Evolutionary conservation across 2,797 vertebrate species (phyloP).

Genomic region (Pseudochaenichthys georgianus): DNA sequence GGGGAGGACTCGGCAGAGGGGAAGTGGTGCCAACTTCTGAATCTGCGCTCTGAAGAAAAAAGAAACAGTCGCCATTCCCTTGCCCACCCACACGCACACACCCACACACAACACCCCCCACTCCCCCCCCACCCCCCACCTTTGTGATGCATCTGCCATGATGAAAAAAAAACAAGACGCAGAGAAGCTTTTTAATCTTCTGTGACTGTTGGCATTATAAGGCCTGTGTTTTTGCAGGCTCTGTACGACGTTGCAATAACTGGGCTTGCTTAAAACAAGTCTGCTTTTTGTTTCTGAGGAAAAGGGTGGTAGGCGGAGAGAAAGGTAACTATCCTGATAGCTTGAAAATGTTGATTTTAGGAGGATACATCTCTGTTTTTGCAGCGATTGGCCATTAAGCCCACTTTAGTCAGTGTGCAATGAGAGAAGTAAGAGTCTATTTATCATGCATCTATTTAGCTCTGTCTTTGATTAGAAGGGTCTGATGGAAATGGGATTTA

Average conservation of each 20-base stretch:
- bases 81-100: conserved; percentile 48
- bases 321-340: neutral
- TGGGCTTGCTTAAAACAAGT: conserved; percentile 55
- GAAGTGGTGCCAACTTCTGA: conserved; percentile 78
- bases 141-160: conserved; percentile 80
- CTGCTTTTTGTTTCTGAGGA: conserved; percentile 44
- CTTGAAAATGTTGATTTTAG: conserved; percentile 28
- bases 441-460: conserved; percentile 60
- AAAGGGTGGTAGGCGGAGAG: conserved; percentile 17
- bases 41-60: conserved; percentile 70
- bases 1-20: conserved; percentile 68
- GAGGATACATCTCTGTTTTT: conserved; percentile 2
- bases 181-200: conserved; percentile 79
- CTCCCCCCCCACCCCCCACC: conserved; percentile 27
- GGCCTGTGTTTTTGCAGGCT: conserved; percentile 54
- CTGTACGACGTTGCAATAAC: conserved; percentile 63
- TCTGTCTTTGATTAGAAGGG: conserved; percentile 57
- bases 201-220: conserved; percentile 68
- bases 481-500: conserved; percentile 66
- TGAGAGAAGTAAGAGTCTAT: conserved; percentile 47
- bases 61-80: conserved; percentile 60
- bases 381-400: conserved; percentile 25
- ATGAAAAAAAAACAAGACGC: conserved; percentile 56
- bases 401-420: conserved; percentile 38
- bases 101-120: conserved; percentile 22